Percentiles rank a stretch among this genome's conserved stretches.
phyloP scores from a whole-genome alignment of 1,140 invertebrate genomes.

The Mercenaria mercenaria region DNA sequence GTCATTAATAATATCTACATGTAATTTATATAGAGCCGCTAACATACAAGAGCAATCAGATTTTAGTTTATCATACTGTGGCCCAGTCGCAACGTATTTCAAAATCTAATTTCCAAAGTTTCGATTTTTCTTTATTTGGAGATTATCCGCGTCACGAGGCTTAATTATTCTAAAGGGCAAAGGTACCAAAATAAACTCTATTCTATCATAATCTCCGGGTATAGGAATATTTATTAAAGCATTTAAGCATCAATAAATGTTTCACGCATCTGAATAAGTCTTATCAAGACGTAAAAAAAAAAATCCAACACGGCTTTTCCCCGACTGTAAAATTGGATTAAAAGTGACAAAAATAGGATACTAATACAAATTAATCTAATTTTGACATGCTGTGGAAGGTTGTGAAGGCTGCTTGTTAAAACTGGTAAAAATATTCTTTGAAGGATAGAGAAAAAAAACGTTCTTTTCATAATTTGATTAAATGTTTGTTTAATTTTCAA shows the following conservation, averaged over 20 bases:
- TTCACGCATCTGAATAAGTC: neutral
- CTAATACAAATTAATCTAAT: constrained; percentile 28
- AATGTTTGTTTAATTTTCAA: too few species aligned
- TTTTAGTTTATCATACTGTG: too few species aligned
- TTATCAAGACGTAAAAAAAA: neutral
- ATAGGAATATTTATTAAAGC: neutral
- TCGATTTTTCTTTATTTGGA: constrained; percentile 5
- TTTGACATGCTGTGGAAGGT: neutral
- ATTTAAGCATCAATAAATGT: constrained; percentile 24
- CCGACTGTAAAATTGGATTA: constrained; percentile 39
- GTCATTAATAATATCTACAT: neutral
- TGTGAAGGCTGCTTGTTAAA: neutral
- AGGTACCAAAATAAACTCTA: neutral
- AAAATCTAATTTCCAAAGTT: neutral
- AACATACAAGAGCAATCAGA: neutral
- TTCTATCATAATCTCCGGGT: neutral
- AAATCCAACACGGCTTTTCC: too few species aligned
- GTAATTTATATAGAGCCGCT: neutral
- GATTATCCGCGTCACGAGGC: neutral
- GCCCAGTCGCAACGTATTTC: neutral
- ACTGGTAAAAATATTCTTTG: too few species aligned
- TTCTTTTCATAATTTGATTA: too few species aligned
- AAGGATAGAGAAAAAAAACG: too few species aligned
- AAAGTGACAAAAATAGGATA: neutral
- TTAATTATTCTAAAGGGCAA: neutral